Evolutionary conservation across 1,140 invertebrate species (phyloP), one percentile per base, ranked within the genome.

Genomic region (Zelostemma sp.): DNA sequence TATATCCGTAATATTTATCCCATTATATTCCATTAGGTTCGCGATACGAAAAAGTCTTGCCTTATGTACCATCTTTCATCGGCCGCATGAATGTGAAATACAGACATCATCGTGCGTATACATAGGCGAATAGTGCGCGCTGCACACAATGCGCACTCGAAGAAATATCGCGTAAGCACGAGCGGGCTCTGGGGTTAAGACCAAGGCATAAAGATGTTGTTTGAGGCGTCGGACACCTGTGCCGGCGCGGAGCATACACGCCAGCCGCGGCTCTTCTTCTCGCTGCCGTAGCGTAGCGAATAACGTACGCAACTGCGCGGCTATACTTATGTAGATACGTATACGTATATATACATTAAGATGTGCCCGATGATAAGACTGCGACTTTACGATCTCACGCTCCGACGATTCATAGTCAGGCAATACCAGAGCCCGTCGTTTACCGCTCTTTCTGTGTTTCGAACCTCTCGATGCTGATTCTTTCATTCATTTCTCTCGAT

Each of bases 381-480:
- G 75, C 71, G 77, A 79, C 81, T 85, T 85, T 85, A 85, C 78
- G 82, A 85, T 85, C 82, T 83, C 79, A 82, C 82, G 81, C 80
- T 83, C 79, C 69, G 80, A 79, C 81, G 82, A 85, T 85, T 85
- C 82, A 85, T 83, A 82, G 80, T 79, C 67, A 60, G 62, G 74
- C 77, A 78, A 81, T 82, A 82, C 74, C 76, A 81, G 77, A 78
- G 73, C 63, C 49, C 76, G 75, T 75, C 77, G 79, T 82, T 82
- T 80, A 80, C 74, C 74, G 74, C 73, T 80, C 74, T 78, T 81
- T 70, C 72, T 72, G 68, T 68, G 61, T 61, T 68, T 35, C 63
- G 53, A 53, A 64, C 40, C 25, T 21, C 12, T 31, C 48, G 33
- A 14, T 33, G 25, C 47, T 33, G 16, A 51, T n/a, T 33, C 60